These are phyloP conservation scores for Helicoverpa assulta DNA, from an alignment of 2,888 invertebrate genomes.

Conservation along the genomic window DNA sequence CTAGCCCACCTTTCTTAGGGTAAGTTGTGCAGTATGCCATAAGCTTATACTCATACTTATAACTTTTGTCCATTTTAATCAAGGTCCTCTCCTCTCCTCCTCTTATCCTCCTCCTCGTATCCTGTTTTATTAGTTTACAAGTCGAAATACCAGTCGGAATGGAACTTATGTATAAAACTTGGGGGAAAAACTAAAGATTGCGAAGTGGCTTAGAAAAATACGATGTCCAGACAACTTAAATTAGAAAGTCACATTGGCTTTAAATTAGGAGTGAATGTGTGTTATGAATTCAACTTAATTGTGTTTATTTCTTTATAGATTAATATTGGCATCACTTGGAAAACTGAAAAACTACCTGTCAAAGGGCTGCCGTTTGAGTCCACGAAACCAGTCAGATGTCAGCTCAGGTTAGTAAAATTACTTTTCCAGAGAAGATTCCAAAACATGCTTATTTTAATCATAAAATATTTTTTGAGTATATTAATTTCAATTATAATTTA, in stretches of 20 bases:
- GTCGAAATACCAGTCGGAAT: no score
- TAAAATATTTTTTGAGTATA: background rate
- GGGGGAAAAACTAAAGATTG: no score
- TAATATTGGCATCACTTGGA: constrained; percentile 96
- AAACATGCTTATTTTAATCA: background rate
- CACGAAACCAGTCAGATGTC: constrained; percentile 93
- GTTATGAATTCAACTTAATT: background rate
- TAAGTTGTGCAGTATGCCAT: constrained; percentile 58
- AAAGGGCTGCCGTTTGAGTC: constrained; percentile 94
- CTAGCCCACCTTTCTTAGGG: constrained; percentile 98
- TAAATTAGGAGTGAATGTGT: no score
- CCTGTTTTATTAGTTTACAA: no score
- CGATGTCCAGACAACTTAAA: no score
- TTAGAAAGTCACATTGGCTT: no score
- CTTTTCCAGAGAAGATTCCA: background rate
- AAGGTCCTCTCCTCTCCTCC: no score
- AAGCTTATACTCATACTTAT: no score
- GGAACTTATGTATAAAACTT: no score
- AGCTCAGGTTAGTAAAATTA: constrained; percentile 89
- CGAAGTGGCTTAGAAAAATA: no score
- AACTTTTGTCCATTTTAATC: no score
- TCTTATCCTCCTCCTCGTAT: no score
- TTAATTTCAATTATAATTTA: background rate
- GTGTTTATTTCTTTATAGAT: constrained; percentile 70
- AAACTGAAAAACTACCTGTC: constrained; percentile 93